Conservation (phyloP, 2,113 vertebrate genomes). For the Poecile atricapillus region DNA sequence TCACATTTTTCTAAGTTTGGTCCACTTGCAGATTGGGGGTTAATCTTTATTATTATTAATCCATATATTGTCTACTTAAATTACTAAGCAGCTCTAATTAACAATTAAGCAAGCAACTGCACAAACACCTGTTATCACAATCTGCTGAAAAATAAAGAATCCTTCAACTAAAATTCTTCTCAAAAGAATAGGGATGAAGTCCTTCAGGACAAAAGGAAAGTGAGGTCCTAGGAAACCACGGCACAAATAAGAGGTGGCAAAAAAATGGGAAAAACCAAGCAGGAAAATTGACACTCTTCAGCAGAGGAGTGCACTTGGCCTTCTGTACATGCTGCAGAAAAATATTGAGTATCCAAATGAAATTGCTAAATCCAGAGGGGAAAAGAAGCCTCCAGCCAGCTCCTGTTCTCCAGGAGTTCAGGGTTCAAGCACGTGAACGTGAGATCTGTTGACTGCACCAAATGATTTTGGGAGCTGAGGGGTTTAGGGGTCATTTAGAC, state of each 20-base stretch:
- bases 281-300: neutral
- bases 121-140: neutral
- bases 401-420: neutral
- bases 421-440: rapidly evolving
- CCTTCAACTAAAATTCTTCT: neutral
- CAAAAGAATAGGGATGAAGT: neutral
- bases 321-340: neutral
- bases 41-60: neutral
- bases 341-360: neutral
- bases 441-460: neutral
- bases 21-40: neutral
- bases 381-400: neutral
- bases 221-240: neutral
- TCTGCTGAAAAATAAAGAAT: neutral
- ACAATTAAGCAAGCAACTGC: neutral
- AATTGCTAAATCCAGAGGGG: neutral
- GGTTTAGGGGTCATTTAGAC: neutral
- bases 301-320: neutral
- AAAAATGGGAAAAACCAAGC: neutral
- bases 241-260: neutral
- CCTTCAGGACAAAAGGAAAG: neutral
- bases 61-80: neutral
- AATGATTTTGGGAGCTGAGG: neutral
- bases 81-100: neutral
- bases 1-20: neutral